Base-by-base conservation (phyloP, 2,113 vertebrate species). In the Dolichallabes microphthalmus region DNA sequence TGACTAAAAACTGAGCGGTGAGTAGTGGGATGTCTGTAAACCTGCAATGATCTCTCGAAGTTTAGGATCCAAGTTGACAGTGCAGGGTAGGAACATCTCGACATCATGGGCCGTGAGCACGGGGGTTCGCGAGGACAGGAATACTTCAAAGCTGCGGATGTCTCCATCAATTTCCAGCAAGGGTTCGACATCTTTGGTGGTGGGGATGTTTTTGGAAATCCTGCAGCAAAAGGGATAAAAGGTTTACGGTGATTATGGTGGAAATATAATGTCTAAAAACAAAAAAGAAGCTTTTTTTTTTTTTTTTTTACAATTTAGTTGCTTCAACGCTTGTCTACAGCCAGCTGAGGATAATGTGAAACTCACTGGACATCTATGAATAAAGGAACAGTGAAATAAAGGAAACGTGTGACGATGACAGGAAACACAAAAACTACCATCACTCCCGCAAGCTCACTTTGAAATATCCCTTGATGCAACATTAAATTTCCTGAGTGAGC, bases 11-110 rank as follows among this genome's bases (percentile, higher is more conserved):
- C 79, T 52, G 12, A 50, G 30, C 9, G 15, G 52, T 35, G 32
- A 20, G 17, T 52, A 30, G 14, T 55, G n/a, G 68, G 69, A 13
- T 89, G 83, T 39, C 45, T 75, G 25, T 66, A 30, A 71, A 97
- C 98, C 98, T 94, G 98, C 97, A 89, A 99, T 99, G 86, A 99
- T 99, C 92, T 99, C 98, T 87, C 98, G 94, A 0, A 99, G 96
- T 90, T 99, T 99, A 88, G 98, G 98, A 92, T 99, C 98, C 85
- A 99, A 92, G 90, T 99, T 99, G 71, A 99, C 97, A 0, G 98
- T 99, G 90, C 98, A 99, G 1, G 97, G 97, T 90, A 99, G 91
- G 89, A 99, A 99, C 77, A 95, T 97, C 90, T 98, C 97, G 27
- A 99, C 96, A 85, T 99, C 98, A 80, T 95, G 95, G 73, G 96